Evolutionary conservation across 2,113 vertebrate species (phyloP).

Genomic region (Tachysurus vachellii): DNA sequence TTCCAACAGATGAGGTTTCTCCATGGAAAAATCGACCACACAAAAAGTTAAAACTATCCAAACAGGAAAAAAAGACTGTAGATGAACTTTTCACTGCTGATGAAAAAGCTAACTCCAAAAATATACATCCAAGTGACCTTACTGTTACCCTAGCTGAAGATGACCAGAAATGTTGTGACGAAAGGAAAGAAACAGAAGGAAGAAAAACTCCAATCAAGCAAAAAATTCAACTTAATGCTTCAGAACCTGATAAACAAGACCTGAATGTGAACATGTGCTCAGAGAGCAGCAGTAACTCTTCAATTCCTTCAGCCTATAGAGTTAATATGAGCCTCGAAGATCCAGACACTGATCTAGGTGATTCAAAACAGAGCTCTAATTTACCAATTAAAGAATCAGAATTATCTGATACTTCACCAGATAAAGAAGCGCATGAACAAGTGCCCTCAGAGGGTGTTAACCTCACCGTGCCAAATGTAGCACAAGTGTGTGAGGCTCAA

Average conservation of each 20-base stretch:
- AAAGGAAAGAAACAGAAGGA: not conserved
- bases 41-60: constrained; percentile 1
- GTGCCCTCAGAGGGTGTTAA: not conserved
- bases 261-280: not conserved
- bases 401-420: not conserved
- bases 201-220: not conserved
- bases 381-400: too few relatives aligned
- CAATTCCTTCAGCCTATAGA: not conserved
- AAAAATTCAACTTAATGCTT: not conserved
- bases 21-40: not conserved
- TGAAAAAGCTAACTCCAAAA: not conserved
- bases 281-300: not conserved
- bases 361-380: not conserved
- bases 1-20: not conserved
- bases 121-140: not conserved
- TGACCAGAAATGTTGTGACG: not conserved
- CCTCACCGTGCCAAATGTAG: not conserved
- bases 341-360: not conserved
- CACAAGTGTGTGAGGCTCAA: not conserved
- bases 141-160: not conserved
- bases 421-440: not conserved
- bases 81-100: constrained; percentile 14
- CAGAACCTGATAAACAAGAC: not conserved
- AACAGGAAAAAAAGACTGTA: not conserved
- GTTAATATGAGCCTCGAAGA: not conserved